Conservation (phyloP, 2,888 invertebrate genomes). For the Rhorus exstirpatorius region DNA sequence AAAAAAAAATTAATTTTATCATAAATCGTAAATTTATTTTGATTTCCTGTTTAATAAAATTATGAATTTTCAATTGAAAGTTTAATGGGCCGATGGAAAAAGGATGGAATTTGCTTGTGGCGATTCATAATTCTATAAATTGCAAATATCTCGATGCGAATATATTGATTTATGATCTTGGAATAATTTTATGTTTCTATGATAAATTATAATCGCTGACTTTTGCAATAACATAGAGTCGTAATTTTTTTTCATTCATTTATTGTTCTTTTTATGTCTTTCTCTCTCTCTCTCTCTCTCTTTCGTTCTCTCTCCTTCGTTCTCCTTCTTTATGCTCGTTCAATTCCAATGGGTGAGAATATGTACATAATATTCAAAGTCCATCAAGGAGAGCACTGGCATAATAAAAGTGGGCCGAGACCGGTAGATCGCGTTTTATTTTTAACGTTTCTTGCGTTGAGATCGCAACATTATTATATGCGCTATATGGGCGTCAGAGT, state of each 20-base stretch:
- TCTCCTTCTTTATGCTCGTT: neutral
- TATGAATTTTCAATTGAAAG: no score
- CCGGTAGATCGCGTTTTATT: slow-evolving; percentile 20
- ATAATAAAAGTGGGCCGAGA: slow-evolving; percentile 55
- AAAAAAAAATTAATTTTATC: no score
- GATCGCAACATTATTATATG: slow-evolving; percentile 18
- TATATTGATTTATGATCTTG: no score
- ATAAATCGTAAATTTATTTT: no score
- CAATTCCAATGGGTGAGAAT: neutral
- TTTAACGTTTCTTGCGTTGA: slow-evolving; percentile 7
- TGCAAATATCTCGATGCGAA: no score
- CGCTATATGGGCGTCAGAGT: neutral
- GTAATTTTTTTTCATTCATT: neutral
- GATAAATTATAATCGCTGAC: neutral
- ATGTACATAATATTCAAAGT: slow-evolving; percentile 12
- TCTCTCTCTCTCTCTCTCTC: neutral
- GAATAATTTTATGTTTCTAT: neutral
- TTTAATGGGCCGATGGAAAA: no score
- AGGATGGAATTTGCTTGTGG: no score
- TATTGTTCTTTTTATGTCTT: neutral
- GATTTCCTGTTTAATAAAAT: no score
- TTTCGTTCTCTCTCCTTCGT: neutral
- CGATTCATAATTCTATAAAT: no score
- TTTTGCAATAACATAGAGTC: neutral
- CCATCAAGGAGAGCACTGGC: neutral